phyloP scores from a whole-genome alignment of 2,888 invertebrate species.

The Taenaris catops region DNA sequence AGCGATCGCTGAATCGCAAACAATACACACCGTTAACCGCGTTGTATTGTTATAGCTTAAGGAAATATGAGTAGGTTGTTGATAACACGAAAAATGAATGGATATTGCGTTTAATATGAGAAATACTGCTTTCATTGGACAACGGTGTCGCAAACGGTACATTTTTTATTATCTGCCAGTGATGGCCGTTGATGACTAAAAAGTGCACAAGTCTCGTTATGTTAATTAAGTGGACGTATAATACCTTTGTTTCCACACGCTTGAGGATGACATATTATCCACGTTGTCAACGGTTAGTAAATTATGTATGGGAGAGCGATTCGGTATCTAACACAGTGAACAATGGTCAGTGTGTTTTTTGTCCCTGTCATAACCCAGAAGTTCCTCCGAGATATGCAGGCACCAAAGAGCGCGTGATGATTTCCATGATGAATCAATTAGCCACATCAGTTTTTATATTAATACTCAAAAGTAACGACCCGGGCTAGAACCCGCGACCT shows the following conservation, averaged over 20 bases:
- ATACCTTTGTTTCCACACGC: conserved; percentile 13
- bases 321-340: conserved; percentile 21
- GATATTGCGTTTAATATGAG: conserved; percentile 24
- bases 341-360: conserved; percentile 48
- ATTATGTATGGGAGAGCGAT: conserved; percentile 17
- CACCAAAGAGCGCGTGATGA: no score
- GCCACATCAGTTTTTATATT: no score
- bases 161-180: conserved; percentile 31
- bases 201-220: conserved; percentile 20
- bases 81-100: conserved; percentile 21
- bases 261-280: neutral
- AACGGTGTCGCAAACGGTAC: conserved; percentile 36
- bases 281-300: conserved; percentile 2
- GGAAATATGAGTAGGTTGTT: conserved; percentile 21
- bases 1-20: conserved; percentile 16
- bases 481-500: no score
- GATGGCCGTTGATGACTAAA: conserved; percentile 22
- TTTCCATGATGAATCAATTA: no score
- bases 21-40: conserved; percentile 16
- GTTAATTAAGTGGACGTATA: conserved; percentile 17
- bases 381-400: no score
- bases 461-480: no score
- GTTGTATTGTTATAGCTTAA: conserved; percentile 13
- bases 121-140: conserved; percentile 24
- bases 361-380: conserved; percentile 59